phyloP scores from a whole-genome alignment of 2,888 invertebrate genomes.

The Drosophila dives region DNA sequence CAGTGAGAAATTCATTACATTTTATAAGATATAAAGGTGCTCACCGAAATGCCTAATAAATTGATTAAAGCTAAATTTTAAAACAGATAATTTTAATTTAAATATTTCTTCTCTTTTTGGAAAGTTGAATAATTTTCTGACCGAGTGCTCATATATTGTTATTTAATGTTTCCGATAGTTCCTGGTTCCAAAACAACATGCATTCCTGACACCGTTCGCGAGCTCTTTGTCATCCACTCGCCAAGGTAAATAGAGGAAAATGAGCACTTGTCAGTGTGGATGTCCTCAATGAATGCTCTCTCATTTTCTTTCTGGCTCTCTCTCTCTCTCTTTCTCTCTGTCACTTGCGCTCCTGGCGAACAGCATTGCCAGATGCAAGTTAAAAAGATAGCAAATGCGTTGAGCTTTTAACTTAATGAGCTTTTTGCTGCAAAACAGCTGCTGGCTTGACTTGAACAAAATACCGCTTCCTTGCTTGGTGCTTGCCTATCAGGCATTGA shows the following conservation, averaged over 20 bases:
- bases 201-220: background rate
- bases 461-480: conserved; percentile 28
- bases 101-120: background rate
- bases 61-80: background rate
- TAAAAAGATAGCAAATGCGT: conserved; percentile 7
- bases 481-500: conserved; percentile 5
- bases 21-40: background rate
- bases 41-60: background rate
- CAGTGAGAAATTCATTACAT: background rate
- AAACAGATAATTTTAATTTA: background rate
- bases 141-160: background rate
- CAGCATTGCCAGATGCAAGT: conserved; percentile 36
- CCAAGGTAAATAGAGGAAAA: conserved; percentile 34
- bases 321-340: background rate
- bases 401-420: conserved; percentile 23
- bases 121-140: background rate
- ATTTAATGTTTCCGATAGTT: background rate
- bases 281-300: conserved; percentile 3
- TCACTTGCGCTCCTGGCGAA: conserved; percentile 5
- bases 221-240: conserved; percentile 25
- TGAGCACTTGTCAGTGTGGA: conserved; percentile 33
- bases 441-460: conserved; percentile 41
- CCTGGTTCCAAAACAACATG: background rate
- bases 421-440: conserved; percentile 36
- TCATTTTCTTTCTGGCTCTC: background rate